Base-by-base conservation (phyloP, 2,888 invertebrate species). In the Meliscaeva auricollis region DNA sequence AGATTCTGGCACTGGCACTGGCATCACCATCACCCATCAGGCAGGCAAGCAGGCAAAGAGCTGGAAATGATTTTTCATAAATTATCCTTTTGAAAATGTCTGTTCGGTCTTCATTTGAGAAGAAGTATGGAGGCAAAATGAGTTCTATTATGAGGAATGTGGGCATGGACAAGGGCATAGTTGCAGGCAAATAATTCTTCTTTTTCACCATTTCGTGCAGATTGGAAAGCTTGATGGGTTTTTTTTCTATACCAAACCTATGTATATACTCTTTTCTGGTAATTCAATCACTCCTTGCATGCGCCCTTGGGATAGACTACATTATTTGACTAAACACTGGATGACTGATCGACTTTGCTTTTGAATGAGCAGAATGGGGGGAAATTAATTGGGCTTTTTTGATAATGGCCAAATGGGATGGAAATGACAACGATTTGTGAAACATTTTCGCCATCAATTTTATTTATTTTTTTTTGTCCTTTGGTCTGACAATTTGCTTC, bases 21-120 rank as follows among this genome's bases (percentile, higher is more conserved):
- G n/a, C n/a, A n/a, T n/a, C n/a, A n/a, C n/a, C n/a, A n/a, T n/a
- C n/a, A n/a, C n/a, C n/a, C 46, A 46, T 64, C 60, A 41, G 11
- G 15, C 38, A 38, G 20, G 11, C 15, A 26, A 26, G 1, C 1
- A 17, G 52, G 22, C 20, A 38, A 26, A 46, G 26, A 62, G 6
- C 62, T 62, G 62, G 62, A 75, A 80, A 75, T 80, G 58, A 84
- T 84, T 84, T 80, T 84, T 80, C 84, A 84, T 80, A 80, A 84
- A 75, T 84, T 80, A 80, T 80, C 80, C 75, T 80, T 84, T 84
- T 69, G 66, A 84, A 80, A 48, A 64, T 60, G 58, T 20, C 66
- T 35, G 44, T 58, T 70, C 32, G 75, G 75, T 58, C 66, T 80
- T 75, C 54, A 52, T 60, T 20, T 58, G 13, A 13, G 41, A 44